Evolutionary conservation across 2,113 vertebrate species (phyloP).

Genomic region (Triplophysa dalaica): DNA sequence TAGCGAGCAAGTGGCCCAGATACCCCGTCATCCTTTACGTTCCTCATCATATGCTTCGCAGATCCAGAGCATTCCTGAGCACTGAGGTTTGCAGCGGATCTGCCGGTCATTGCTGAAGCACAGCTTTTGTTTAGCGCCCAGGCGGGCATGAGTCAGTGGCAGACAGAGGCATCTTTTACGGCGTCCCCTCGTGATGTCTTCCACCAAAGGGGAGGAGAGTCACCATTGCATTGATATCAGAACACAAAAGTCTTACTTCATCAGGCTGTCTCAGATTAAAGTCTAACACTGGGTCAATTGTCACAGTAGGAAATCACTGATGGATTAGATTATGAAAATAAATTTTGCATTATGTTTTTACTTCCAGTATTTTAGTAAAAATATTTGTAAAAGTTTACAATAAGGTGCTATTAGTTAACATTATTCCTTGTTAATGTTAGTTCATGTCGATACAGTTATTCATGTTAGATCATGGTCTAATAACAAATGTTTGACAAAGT

Average conservation of each 20-base stretch:
- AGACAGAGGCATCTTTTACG: slow-evolving; percentile 49
- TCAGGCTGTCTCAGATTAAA: neutral
- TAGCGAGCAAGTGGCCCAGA: slow-evolving; percentile 13
- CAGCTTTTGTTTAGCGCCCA: slow-evolving; percentile 39
- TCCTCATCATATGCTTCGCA: slow-evolving; percentile 9
- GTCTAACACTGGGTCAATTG: neutral
- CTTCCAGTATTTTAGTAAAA: no score
- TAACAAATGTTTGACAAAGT: no score
- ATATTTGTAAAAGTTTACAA: no score
- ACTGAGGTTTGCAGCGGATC: slow-evolving; percentile 41
- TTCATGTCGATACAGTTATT: no score
- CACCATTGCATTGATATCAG: slow-evolving; percentile 10
- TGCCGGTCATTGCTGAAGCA: slow-evolving; percentile 37
- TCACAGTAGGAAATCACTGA: no score
- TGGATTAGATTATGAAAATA: no score
- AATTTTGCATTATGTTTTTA: no score
- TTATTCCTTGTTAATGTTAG: no score
- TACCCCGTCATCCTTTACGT: slow-evolving; percentile 20
- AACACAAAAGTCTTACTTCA: slow-evolving; percentile 38
- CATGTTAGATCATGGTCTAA: no score
- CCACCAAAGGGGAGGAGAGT: slow-evolving; percentile 36
- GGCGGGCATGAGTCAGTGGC: slow-evolving; percentile 47
- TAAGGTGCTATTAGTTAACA: no score
- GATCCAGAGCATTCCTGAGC: slow-evolving; percentile 50
- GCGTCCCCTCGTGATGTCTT: slow-evolving; percentile 22